Evolutionary conservation across 2,113 vertebrate genomes (phyloP), one percentile per base, ranked within the genome.

Genomic region (Daubentonia madagascariensis): DNA sequence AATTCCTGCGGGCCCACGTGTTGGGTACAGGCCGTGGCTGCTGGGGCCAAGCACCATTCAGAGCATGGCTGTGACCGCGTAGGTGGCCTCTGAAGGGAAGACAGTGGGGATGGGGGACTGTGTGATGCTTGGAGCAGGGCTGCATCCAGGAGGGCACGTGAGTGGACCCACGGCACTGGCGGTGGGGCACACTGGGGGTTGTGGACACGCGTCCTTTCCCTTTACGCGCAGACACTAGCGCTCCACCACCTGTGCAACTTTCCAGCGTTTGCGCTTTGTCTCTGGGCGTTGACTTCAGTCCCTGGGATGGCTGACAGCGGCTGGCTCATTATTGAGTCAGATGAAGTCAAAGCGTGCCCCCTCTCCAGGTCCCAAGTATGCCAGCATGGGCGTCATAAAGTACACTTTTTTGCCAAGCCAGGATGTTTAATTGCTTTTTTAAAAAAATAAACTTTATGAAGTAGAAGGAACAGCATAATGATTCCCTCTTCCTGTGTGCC

Each of bases 221-320:
- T 35, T 10, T 5, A 12, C 73, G 2, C 1, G 4, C 40, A 8
- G 22, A 40, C 1, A 8, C 35, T 2, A 6, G 2, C 0, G 20
- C n/a, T 45, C 22, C 30, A 0, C 32, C 35, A 37, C 9, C 16
- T 5, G 45, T 32, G n/a, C n/a, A 18, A 35, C 30, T 72, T 1
- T 43, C 54, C 20, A 0, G 57, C 4, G 25, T 16, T 0, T 4
- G 1, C 30, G 54, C 57, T 40, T 40, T 25, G 68, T 85, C 22
- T 43, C 28, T 17, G 14, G 45, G 78, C 8, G 8, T 17, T 72
- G 32, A 20, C 52, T 17, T 37, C n/a, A 11, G 1, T 70, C 32
- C 67, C 4, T 3, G 63, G 50, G 28, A 18, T 1, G 57, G 30
- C 89, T 32, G 12, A 22, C 30, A 11, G 52, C 3, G 52, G 25